Evolutionary conservation across 2,113 vertebrate species (phyloP).

Genomic region (Furnarius figulus): DNA sequence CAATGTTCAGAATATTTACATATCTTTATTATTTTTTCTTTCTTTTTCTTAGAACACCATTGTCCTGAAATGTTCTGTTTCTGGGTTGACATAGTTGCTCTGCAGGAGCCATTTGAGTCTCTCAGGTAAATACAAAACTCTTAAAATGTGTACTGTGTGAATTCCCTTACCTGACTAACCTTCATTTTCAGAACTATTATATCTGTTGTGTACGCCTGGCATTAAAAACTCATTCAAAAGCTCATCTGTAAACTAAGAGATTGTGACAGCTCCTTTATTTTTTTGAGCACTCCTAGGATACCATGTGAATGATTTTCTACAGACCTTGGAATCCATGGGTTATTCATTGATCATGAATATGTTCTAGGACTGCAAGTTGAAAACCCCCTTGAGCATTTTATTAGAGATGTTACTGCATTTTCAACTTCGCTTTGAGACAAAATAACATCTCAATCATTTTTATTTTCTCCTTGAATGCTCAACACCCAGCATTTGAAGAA

Average conservation of each 20-base stretch:
- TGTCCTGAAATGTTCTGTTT: background rate
- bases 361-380: background rate
- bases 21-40: background rate
- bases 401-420: slow-evolving; percentile 12
- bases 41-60: background rate
- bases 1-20: slow-evolving; percentile 31
- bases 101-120: background rate
- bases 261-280: background rate
- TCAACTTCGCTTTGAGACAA: slow-evolving; percentile 7
- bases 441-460: slow-evolving; percentile 43
- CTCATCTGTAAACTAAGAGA: background rate
- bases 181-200: background rate
- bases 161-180: background rate
- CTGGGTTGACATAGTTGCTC: background rate
- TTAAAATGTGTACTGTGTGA: background rate
- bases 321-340: slow-evolving; percentile 24
- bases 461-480: slow-evolving; percentile 14
- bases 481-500: background rate
- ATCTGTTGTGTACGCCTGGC: background rate
- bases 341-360: slow-evolving; percentile 45
- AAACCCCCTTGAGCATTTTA: slow-evolving; percentile 18
- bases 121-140: background rate
- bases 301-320: background rate
- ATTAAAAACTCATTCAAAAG: slow-evolving; percentile 23
- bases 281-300: background rate